Evolutionary conservation across 1,140 invertebrate species (phyloP).

Genomic region (Andrena cerasifolii): DNA sequence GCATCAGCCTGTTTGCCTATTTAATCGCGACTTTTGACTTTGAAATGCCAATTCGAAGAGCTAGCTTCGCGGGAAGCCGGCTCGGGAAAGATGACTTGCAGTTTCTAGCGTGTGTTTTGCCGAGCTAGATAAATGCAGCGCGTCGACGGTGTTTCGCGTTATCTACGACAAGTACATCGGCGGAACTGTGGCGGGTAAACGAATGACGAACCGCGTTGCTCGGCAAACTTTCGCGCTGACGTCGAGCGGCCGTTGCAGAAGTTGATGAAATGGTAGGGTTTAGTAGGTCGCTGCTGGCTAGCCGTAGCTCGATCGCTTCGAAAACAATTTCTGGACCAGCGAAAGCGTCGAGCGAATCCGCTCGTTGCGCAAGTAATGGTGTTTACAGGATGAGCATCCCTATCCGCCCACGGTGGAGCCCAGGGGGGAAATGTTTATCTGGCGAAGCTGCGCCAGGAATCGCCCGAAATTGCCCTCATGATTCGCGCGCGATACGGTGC

Average conservation of each 20-base stretch:
- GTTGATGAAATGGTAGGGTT: neutral
- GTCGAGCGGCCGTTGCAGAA: neutral
- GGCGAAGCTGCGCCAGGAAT: too few species aligned
- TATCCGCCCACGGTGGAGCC: too few species aligned
- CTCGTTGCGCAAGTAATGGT: neutral
- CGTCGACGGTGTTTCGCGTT: neutral
- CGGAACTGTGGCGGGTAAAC: neutral
- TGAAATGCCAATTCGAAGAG: neutral
- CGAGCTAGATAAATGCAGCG: neutral
- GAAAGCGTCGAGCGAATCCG: conserved; percentile 9
- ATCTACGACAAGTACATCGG: neutral
- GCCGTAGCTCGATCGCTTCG: neutral
- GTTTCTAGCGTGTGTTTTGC: neutral
- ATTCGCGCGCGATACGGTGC: too few species aligned
- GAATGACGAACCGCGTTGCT: neutral
- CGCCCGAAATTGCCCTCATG: too few species aligned
- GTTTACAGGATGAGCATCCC: neutral
- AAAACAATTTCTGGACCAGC: neutral
- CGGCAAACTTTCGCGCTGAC: neutral
- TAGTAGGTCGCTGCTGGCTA: neutral
- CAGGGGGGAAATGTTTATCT: too few species aligned
- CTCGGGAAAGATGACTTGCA: neutral
- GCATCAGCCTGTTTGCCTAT: neutral
- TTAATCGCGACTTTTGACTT: neutral
- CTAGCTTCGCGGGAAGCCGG: neutral